phyloP scores from a whole-genome alignment of 2,797 vertebrate species.

The Tokudaia muenninki region DNA sequence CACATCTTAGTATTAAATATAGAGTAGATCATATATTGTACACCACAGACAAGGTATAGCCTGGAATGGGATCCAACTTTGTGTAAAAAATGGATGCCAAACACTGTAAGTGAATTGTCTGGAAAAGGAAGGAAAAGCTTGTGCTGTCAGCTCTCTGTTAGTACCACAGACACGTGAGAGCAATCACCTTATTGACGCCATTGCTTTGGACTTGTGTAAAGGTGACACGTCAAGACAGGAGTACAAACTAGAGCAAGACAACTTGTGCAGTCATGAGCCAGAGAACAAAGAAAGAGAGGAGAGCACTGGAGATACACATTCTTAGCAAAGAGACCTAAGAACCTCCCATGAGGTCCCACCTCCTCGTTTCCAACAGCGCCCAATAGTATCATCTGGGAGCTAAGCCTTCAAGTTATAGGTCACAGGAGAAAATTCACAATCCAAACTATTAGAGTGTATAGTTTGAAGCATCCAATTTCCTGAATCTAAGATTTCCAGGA shows the following conservation, averaged over 20 bases:
- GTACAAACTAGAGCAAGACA: background rate
- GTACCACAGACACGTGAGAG: too few species aligned
- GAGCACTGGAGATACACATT: background rate
- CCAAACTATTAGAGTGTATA: background rate
- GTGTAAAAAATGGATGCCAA: background rate
- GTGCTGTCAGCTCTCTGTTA: background rate
- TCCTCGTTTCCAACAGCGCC: background rate
- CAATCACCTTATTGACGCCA: background rate
- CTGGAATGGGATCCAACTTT: background rate
- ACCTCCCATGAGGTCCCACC: background rate
- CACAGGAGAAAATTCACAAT: background rate
- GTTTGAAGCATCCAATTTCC: background rate
- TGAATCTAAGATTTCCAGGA: background rate
- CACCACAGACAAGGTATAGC: background rate
- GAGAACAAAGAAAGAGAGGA: background rate
- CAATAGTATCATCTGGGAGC: background rate
- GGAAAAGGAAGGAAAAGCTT: background rate
- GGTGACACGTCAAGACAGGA: background rate
- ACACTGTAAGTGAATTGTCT: background rate
- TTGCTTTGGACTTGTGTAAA: background rate
- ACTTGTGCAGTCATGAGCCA: background rate
- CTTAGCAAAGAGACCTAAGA: background rate
- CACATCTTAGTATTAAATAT: background rate
- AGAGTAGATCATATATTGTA: too few species aligned
- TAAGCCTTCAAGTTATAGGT: background rate